Base-by-base conservation (phyloP, 2,113 vertebrate genomes). In the Ascaphus truei region DNA sequence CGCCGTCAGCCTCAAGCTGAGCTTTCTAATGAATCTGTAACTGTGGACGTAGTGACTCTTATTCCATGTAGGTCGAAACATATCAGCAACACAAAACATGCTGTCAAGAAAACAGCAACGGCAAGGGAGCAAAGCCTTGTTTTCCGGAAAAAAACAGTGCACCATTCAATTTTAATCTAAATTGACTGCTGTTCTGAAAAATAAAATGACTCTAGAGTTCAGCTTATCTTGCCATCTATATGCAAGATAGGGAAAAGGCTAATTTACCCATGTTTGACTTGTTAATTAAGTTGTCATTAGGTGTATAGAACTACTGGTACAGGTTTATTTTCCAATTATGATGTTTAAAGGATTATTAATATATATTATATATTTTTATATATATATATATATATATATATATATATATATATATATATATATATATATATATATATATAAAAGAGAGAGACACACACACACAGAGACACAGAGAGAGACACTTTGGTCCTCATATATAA, bases 21-120 rank as follows among this genome's bases (percentile, higher is more conserved):
- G 89, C 73, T 80, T 73, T 77, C 84, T 88, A 87, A 90, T 86
- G 88, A 87, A 84, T 78, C 78, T 80, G 1, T 85, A 80, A 78
- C 82, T 78, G 61, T 79, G 76, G 78, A 76, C 29, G 69, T 77
- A 77, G 80, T 84, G 79, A 52, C 20, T 76, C 23, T 1, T 81
- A 73, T 79, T 79, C 77, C 65, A 13, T n/a, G 45, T 81, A 29
- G 10, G n/a, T 62, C 72, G 18, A 47, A 78, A 75, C 74, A 77
- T 81, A 85, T 87, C 73, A 78, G 61, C 82, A 78, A 58, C 75
- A 77, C 7, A 64, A 73, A 88, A 81, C 82, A 82, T 75, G 80
- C 82, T 85, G 80, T 86, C 88, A 86, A 4, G 77, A 83, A 86
- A 85, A 79, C 81, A 83, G 83, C 79, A 73, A 78, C 62, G 67